Conservation (phyloP, 1,140 invertebrate species). For the Habropoda laboriosa region DNA sequence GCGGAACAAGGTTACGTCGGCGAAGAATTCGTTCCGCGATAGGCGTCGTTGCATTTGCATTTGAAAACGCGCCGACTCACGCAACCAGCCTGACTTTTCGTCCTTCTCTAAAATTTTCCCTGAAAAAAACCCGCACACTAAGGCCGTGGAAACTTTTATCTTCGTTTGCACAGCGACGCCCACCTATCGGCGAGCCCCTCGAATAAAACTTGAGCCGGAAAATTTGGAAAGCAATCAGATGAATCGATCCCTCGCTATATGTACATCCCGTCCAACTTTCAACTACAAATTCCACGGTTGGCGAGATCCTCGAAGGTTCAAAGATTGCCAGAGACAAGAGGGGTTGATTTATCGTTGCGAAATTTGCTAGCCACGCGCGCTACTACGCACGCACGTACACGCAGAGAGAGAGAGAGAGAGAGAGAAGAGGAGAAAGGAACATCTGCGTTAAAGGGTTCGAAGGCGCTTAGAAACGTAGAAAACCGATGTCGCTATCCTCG, state of each 20-base stretch:
- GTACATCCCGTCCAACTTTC: not conserved
- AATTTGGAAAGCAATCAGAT: not conserved
- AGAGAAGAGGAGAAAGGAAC: not conserved
- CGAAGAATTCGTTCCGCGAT: not conserved
- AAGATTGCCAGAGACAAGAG: not conserved
- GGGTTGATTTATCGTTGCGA: not conserved
- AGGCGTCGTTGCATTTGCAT: slow-evolving; percentile 1
- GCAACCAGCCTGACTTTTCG: not conserved
- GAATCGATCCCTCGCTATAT: not conserved
- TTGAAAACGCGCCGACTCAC: not conserved
- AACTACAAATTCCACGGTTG: not conserved
- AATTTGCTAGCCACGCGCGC: no score
- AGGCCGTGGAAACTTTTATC: slow-evolving; percentile 12
- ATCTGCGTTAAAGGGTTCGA: slow-evolving; percentile 36
- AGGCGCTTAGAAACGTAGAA: slow-evolving; percentile 19
- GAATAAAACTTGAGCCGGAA: not conserved
- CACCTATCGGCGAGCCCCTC: not conserved
- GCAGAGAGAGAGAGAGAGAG: no score
- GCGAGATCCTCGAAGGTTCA: not conserved
- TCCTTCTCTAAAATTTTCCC: not conserved
- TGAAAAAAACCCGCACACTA: no score
- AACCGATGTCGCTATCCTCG: slow-evolving; percentile 45
- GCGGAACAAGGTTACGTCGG: not conserved
- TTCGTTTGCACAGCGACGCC: not conserved
- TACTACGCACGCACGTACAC: no score